These are phyloP conservation scores for Pogonognathellus flavescens DNA, from an alignment of 1,140 invertebrate species.

Conservation along the genomic window DNA sequence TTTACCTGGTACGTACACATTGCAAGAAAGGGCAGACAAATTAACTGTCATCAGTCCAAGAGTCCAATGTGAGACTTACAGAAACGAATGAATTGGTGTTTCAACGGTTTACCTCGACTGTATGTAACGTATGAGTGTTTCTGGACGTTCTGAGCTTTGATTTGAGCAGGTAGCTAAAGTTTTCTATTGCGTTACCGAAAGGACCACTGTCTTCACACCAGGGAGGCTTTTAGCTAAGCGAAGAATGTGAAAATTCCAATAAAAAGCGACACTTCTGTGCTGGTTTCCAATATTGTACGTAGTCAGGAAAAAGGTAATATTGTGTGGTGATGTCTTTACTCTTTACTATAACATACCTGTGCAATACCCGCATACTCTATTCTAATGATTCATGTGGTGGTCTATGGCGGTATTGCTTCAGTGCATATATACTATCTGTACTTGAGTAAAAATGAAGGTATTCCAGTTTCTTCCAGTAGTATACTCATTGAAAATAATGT, in stretches of 20 bases:
- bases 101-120: slow-evolving; percentile 11
- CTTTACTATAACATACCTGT: too few species aligned
- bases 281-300: not conserved
- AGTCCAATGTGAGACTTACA: slow-evolving; percentile 9
- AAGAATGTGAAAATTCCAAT: slow-evolving; percentile 43
- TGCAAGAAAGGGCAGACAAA: not conserved
- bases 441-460: too few species aligned
- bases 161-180: slow-evolving; percentile 30
- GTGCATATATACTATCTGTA: too few species aligned
- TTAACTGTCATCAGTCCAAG: slow-evolving; percentile 11
- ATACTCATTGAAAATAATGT: too few species aligned
- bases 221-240: slow-evolving; percentile 15
- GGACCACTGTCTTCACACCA: slow-evolving; percentile 6
- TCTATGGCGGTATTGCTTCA: too few species aligned
- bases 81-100: slow-evolving; percentile 9
- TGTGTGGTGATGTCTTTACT: too few species aligned
- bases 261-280: slow-evolving; percentile 41
- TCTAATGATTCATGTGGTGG: too few species aligned
- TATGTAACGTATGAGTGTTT: not conserved
- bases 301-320: too few species aligned
- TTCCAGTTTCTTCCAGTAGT: too few species aligned
- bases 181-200: slow-evolving; percentile 35
- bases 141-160: not conserved
- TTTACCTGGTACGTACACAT: not conserved
- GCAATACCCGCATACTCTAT: too few species aligned